Conservation (phyloP, 2,888 invertebrate species). For the Halictus ligatus region DNA sequence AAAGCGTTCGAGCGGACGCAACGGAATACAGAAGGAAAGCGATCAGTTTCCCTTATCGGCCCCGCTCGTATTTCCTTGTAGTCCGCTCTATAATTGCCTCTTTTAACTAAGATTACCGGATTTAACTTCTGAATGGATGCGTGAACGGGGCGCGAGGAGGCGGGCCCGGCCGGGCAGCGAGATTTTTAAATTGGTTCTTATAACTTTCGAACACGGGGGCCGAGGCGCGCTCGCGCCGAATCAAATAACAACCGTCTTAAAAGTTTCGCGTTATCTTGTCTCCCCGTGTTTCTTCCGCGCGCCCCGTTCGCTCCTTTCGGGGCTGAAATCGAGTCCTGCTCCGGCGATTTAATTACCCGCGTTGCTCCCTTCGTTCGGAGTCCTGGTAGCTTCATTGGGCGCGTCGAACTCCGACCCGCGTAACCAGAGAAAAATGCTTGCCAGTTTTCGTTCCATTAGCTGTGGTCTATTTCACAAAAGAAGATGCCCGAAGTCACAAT, state of each 20-base stretch:
- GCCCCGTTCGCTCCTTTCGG: conserved; percentile 55
- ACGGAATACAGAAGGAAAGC: conserved; percentile 45
- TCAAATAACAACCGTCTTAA: conserved; percentile 79
- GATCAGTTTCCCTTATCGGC: conserved; percentile 80
- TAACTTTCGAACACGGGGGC: conserved; percentile 78
- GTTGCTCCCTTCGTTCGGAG: background rate
- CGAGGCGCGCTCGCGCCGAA: conserved; percentile 64
- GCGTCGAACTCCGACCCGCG: background rate
- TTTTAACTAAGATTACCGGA: conserved; percentile 82
- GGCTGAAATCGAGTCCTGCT: background rate
- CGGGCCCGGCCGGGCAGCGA: conserved; percentile 12
- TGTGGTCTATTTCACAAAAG: too few species aligned
- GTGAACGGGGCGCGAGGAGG: conserved; percentile 2
- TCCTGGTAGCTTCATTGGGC: background rate
- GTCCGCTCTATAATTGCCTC: conserved; percentile 81
- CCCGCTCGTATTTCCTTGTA: conserved; percentile 77
- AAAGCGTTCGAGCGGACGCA: conserved; percentile 17
- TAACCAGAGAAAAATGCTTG: background rate
- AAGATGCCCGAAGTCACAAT: background rate
- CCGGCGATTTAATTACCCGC: background rate
- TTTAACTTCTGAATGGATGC: conserved; percentile 75
- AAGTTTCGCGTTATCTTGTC: conserved; percentile 71
- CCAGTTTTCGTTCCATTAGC: background rate
- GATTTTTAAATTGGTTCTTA: conserved; percentile 83
- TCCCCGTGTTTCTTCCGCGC: conserved; percentile 60